Evolutionary conservation across 2,888 invertebrate species (phyloP), one percentile per base, ranked within the genome.

Genomic region (Clunio marinus): DNA sequence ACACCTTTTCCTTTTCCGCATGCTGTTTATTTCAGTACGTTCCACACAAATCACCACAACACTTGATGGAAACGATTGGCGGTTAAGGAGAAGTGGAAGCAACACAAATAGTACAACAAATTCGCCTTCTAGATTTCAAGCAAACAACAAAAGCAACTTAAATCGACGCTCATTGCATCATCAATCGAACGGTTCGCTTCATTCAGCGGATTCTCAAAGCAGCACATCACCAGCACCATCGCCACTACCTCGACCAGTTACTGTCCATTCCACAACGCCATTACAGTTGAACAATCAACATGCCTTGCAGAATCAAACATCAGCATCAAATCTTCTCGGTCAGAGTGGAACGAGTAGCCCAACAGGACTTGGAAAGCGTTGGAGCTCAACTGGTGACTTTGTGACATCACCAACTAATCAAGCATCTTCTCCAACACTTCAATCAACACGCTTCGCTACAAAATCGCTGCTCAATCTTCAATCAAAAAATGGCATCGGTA

Each of bases 371-470:
- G 83, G 85, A 69, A 91, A 90, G 79, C 80, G 90, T 69, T 91
- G 91, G 91, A 90, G 85, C 75, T 90, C 90, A 20, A 91, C 91
- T 0, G 89, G 90, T 2, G 92, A 92, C 80, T 92, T 91, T 81
- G 63, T 68, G 20, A 68, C 58, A 10, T 58, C 58, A 25, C 68
- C 57, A 68, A 68, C 58, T 2, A 58, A 58, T 20, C 24, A 87
- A 84, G 86, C 86, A 80, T 85, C 86, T 68, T 84, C 86, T 77
- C 73, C 74, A 51, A 5, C 25, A 15, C 25, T 68, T 10, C 68
- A 68, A 58, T 55, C 24, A n/a, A 41, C 25, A 27, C 57, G 88
- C 84, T 86, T 86, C 80, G 85, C 86, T 66, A 84, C 86, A 77
- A 87, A 86, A 79, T 86, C 86, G 73, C 83, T 86, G 81, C 80